Evolutionary conservation across 1,140 invertebrate genomes (phyloP).

Genomic region (Cydia strobilella): DNA sequence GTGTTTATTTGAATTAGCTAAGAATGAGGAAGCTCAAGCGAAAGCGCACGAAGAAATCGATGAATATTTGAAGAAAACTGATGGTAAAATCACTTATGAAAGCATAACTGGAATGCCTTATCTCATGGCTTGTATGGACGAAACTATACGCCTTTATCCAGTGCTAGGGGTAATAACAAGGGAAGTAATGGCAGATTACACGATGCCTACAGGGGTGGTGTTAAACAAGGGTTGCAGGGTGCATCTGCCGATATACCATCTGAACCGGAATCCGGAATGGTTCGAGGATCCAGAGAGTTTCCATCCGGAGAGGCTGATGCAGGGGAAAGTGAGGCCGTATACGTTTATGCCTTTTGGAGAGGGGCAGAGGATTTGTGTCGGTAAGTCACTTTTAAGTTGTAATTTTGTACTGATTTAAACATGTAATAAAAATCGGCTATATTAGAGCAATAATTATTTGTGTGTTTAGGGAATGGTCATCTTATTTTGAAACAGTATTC

Average conservation of each 20-base stretch:
- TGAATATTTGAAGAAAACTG: conserved; percentile 54
- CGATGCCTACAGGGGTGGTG: conserved; percentile 56
- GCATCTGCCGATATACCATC: conserved; percentile 50
- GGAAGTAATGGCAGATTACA: conserved; percentile 60
- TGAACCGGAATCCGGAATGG: conserved; percentile 49
- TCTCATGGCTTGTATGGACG: conserved; percentile 53
- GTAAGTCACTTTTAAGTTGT: conserved; percentile 48
- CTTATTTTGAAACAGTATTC: too few relatives aligned
- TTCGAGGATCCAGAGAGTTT: conserved; percentile 69
- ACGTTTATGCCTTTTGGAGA: conserved; percentile 81
- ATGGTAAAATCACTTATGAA: conserved; percentile 67
- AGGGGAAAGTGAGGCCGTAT: conserved; percentile 59
- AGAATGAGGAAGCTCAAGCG: conserved; percentile 81
- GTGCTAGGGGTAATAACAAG: conserved; percentile 50
- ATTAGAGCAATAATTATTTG: too few relatives aligned
- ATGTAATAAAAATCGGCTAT: too few relatives aligned
- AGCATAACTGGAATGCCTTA: conserved; percentile 66
- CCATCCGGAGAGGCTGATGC: conserved; percentile 72
- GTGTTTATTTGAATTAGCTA: conserved; percentile 80
- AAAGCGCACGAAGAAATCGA: conserved; percentile 81
- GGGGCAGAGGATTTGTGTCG: conserved; percentile 81
- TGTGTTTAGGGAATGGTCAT: too few relatives aligned
- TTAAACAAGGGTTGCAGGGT: conserved; percentile 49
- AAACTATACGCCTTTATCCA: conserved; percentile 64
- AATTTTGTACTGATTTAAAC: too few relatives aligned